Conservation (phyloP, 2,797 vertebrate genomes). For the Leptodactylus fallax region DNA sequence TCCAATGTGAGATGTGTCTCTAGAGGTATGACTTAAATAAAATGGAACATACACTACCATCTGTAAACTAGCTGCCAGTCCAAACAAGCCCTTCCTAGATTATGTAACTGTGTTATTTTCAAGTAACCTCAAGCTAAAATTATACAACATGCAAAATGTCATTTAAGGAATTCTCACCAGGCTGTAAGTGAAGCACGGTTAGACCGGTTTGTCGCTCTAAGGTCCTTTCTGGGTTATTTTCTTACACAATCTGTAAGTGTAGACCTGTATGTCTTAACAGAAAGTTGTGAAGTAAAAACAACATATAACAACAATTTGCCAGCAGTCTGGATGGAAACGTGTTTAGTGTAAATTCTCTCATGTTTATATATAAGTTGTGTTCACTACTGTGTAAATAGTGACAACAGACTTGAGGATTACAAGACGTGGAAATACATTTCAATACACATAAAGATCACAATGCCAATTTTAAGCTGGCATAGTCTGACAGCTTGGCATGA, state of each 20-base stretch:
- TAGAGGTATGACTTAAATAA: constrained; percentile 40
- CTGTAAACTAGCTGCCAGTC: constrained; percentile 37
- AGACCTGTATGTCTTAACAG: not conserved
- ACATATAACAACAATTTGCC: not conserved
- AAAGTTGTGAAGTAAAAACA: not conserved
- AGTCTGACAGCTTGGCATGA: constrained; percentile 5
- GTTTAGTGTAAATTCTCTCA: constrained; percentile 22
- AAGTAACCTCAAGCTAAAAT: constrained; percentile 59
- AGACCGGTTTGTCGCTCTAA: constrained; percentile 3
- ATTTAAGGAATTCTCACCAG: constrained; percentile 46
- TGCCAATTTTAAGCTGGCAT: constrained; percentile 16
- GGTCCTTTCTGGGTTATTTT: not conserved
- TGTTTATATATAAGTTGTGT: not conserved
- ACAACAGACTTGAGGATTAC: not conserved
- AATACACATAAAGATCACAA: constrained; percentile 28
- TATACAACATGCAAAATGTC: constrained; percentile 51
- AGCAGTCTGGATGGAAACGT: not conserved
- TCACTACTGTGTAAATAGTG: not conserved
- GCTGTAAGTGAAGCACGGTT: constrained; percentile 1
- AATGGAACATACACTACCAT: constrained; percentile 47
- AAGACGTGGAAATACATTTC: not conserved
- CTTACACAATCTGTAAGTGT: not conserved
- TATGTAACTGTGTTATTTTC: constrained; percentile 59
- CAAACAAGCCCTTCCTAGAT: constrained; percentile 42
- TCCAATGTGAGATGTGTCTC: constrained; percentile 29